Evolutionary conservation across 92 coral and sea anemone species (phyloP), one percentile per base, ranked within the genome.

Genomic region (Virgularia gustaviana): DNA sequence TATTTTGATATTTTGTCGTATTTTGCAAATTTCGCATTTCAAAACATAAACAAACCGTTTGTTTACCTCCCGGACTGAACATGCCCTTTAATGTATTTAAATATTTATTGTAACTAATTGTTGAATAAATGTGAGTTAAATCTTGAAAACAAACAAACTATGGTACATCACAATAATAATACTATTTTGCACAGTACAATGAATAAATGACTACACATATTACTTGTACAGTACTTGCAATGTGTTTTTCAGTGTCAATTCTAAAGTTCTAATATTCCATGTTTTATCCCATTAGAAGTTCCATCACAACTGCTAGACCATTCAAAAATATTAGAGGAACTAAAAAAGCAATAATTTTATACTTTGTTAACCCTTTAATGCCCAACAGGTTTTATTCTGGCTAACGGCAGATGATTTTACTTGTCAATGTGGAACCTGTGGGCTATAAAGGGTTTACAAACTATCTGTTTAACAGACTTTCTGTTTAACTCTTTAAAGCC

Each of bases 301-400:
- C 84, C 25, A 92, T 28, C 57, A 92, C 78, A 70, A 92, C 89
- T 71, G 98, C 88, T 33, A 84, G 64, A 32, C 85, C 81, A 74
- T 92, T 92, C 28, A 92, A 77, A 73, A 92, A 85, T 70, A 92
- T 92, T 66, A 92, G 85, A 23, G 98, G 98, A 53, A 92, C 98
- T 92, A 78, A 38, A 88, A 83, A 43, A 56, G n/a, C 67, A 77
- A 65, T 10, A 23, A 58, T 66, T 8, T 31, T n/a, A 33, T 22
- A 3, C 1, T 24, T 34, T 2, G n/a, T n/a, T n/a, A n/a, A n/a
- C n/a, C n/a, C n/a, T n/a, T n/a, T n/a, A n/a, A n/a, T n/a, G n/a
- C n/a, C n/a, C n/a, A 52, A 52, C 30, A 52, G 28, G 6, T 22
- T 52, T 52, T 52, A 15, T 3, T 22, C 30, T 52, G 18, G 15